Evolutionary conservation across 2,888 invertebrate species (phyloP).

Genomic region (Scaptomyza polygonia): DNA sequence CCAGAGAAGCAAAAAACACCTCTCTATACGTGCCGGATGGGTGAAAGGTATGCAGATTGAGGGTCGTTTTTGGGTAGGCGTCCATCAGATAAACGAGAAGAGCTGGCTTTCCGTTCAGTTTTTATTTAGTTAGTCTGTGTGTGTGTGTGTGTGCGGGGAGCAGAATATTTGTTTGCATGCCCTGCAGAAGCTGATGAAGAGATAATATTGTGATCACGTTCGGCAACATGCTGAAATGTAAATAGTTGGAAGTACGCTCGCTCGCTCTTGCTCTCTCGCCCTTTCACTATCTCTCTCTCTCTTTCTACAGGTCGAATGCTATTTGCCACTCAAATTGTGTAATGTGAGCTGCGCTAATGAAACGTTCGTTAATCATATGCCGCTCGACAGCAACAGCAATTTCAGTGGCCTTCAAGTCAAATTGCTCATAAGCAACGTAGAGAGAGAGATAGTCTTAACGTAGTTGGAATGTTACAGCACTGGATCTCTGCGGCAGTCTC

Average conservation of each 20-base stretch:
- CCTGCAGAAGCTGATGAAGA: conserved; percentile 73
- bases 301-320: conserved; percentile 18
- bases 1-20: conserved; percentile 35
- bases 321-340: conserved; percentile 38
- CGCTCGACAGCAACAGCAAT: conserved; percentile 38
- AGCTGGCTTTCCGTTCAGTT: conserved; percentile 12
- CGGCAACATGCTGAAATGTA: conserved; percentile 77
- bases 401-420: conserved; percentile 19
- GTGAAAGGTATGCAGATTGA: background rate
- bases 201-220: conserved; percentile 81
- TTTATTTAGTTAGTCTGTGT: conserved; percentile 25
- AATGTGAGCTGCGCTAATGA: conserved; percentile 72
- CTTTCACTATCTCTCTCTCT: too few species aligned
- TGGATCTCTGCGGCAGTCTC: conserved; percentile 3
- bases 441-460: conserved; percentile 17
- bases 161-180: conserved; percentile 47
- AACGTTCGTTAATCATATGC: conserved; percentile 79
- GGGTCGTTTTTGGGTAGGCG: too few species aligned
- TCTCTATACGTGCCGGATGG: conserved; percentile 18
- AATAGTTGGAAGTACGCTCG: conserved; percentile 36
- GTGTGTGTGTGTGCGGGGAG: background rate
- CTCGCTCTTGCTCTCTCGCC: background rate
- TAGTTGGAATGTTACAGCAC: conserved; percentile 18
- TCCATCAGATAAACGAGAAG: conserved; percentile 7
- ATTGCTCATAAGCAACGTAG: conserved; percentile 54